phyloP scores from a whole-genome alignment of 1,140 invertebrate species.

The Euborellia annulipes region DNA sequence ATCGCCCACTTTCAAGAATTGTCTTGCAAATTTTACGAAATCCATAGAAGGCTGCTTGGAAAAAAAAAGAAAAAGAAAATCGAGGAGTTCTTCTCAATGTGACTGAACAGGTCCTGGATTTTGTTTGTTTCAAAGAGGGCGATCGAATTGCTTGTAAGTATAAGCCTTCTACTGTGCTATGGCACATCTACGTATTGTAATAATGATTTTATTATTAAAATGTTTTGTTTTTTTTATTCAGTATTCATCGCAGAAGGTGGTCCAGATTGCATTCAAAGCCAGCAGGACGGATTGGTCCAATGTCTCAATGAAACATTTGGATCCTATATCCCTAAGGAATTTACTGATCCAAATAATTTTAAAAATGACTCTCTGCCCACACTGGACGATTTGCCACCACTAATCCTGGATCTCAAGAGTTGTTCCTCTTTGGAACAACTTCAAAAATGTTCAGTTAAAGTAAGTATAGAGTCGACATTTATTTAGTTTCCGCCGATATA shows the following conservation, averaged over 20 bases:
- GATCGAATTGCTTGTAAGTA: constrained; percentile 60
- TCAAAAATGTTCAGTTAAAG: neutral
- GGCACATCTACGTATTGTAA: no score
- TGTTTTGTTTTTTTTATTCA: constrained; percentile 25
- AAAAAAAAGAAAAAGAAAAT: no score
- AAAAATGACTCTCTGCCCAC: constrained; percentile 17
- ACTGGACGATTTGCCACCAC: constrained; percentile 32
- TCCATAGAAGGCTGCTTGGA: no score
- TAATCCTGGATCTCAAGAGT: constrained; percentile 28
- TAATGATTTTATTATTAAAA: neutral
- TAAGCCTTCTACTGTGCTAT: no score
- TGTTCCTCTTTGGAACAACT: no score
- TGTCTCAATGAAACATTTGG: constrained; percentile 46
- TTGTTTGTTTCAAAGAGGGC: constrained; percentile 59
- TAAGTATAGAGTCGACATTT: no score
- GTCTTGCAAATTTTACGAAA: no score
- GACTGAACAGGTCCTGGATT: constrained; percentile 45
- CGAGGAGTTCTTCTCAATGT: no score
- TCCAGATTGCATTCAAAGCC: constrained; percentile 47
- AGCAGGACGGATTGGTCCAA: constrained; percentile 38
- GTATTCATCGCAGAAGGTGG: constrained; percentile 64
- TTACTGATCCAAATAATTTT: constrained; percentile 1
- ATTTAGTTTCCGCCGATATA: no score
- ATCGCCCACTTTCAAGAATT: no score
- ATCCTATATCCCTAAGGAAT: constrained; percentile 26